phyloP scores from a whole-genome alignment of 2,888 invertebrate genomes.

The Netelia inedita region DNA sequence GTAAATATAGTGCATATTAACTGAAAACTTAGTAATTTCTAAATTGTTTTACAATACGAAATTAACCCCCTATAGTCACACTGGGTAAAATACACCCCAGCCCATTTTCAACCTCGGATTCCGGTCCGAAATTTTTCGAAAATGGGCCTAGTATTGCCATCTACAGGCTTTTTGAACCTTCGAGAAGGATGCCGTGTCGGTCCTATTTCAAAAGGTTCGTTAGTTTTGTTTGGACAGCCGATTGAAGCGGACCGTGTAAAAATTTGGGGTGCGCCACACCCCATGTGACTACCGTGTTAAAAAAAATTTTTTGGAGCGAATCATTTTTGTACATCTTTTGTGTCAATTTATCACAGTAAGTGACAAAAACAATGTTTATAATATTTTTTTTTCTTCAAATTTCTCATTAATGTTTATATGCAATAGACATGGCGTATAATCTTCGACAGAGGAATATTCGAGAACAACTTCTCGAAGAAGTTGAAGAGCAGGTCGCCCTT shows the following conservation, averaged over 20 bases:
- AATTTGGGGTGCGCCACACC: constrained; percentile 15
- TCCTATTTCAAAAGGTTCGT: constrained; percentile 5
- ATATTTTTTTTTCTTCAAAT: constrained; percentile 19
- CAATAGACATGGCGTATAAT: no score
- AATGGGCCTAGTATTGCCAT: constrained; percentile 15
- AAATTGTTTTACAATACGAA: no score
- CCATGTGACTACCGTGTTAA: constrained; percentile 9
- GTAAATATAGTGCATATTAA: no score
- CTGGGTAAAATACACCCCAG: no score
- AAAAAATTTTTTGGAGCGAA: constrained; percentile 1
- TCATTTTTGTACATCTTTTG: background rate
- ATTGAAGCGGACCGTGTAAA: constrained; percentile 11
- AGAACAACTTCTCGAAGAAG: no score
- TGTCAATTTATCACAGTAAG: constrained; percentile 8
- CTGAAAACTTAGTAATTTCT: no score
- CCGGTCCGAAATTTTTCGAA: no score
- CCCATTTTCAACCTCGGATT: no score
- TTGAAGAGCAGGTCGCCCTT: no score
- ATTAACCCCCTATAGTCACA: no score
- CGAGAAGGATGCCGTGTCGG: constrained; percentile 15
- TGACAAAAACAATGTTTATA: constrained; percentile 9
- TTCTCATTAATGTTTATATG: constrained; percentile 1
- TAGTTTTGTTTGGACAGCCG: constrained; percentile 9
- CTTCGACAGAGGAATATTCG: no score
- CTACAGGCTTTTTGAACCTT: constrained; percentile 6